Base-by-base conservation (phyloP, 2,113 vertebrate genomes). In the Oreotrochilus melanogaster region DNA sequence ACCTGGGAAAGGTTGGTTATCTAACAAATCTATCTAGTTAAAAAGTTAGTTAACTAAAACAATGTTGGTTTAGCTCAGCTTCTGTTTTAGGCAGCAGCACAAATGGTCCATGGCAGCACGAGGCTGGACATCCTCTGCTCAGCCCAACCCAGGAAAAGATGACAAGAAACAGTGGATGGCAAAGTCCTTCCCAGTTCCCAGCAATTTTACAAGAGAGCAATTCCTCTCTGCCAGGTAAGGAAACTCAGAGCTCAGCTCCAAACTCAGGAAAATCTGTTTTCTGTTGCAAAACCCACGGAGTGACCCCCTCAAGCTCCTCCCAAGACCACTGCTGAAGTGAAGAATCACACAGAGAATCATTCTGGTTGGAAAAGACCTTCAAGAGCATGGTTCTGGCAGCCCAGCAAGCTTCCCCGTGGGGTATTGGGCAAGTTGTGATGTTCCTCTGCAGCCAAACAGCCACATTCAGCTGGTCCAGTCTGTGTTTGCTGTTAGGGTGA, bases 381-480 rank as follows among this genome's bases (percentile, higher is more conserved):
- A 39, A 39, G 39, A 39, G 39, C 39, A 39, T 39, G 39, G 39
- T n/a, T 90, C 78, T 65, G 58, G 35, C 84, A 86, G 66, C 58
- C 43, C 85, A 73, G 28, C 31, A 31, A 72, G 65, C 42, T 82
- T 73, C 53, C 67, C 73, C 30, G 33, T 43, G 37, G 70, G 62
- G 70, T 86, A 88, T 89, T 95, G 69, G 67, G 54, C 87, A 94
- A 83, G 43, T 47, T 37, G 25, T 89, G 58, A 27, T 1, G 1
- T 80, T 82, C 57, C 21, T 82, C 7, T 42, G 66, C 70, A 87
- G n/a, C 51, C 42, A 18, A 88, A 65, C 35, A 39, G 87, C 85
- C 65, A 57, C 84, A 89, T 91, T 85, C 78, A 69, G 53, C 70
- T 91, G 83, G 30, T 84, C 91, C 72, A 92, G 50, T 66, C 57